Evolutionary conservation across 2,113 vertebrate genomes (phyloP).

Genomic region (rat (Rattus norvegicus)): GRCr8 NC_086021.1:109761001-109761500

Average conservation of each 20-base stretch:
- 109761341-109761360: slow-evolving; percentile 8
- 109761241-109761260: slow-evolving; percentile 50
- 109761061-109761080: not conserved
- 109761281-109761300: slow-evolving; percentile 58
- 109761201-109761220: not conserved
- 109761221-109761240: slow-evolving; percentile 46
- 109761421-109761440: not conserved
- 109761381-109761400: not conserved
- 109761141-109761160: no score
- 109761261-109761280: slow-evolving; percentile 1
- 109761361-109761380: slow-evolving; percentile 53
- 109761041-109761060: not conserved
- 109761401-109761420: slow-evolving; percentile 56
- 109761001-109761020: not conserved
- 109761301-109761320: not conserved
- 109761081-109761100: not conserved
- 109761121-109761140: no score
- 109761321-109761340: slow-evolving; percentile 60
- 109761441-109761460: slow-evolving; percentile 58
- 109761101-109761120: not conserved
- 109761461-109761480: not conserved
- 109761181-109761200: not conserved
- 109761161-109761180: no score
- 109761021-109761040: not conserved
- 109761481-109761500: not conserved